phyloP scores from a whole-genome alignment of 2,113 vertebrate species.

The Brachyhypopomus gauderio region DNA sequence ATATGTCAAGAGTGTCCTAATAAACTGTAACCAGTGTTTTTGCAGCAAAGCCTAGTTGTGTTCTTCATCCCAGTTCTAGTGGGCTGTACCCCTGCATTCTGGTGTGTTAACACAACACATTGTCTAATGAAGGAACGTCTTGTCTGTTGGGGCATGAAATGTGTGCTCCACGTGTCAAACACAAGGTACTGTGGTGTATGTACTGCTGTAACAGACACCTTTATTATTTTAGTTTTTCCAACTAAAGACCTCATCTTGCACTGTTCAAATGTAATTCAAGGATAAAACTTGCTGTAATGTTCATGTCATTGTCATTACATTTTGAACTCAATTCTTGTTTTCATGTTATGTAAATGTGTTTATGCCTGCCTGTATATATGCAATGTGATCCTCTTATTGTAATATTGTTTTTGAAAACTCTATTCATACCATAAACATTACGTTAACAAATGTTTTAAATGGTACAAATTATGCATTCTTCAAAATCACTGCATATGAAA shows the following conservation, averaged over 20 bases:
- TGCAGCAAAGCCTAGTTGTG: not conserved
- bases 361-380: not conserved
- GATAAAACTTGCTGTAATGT: not conserved
- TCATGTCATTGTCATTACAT: not conserved
- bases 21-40: not conserved
- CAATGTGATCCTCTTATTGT: not conserved
- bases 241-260: slow-evolving; percentile 23
- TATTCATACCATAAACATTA: slow-evolving; percentile 11
- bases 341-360: not conserved
- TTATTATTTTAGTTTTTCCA: not conserved
- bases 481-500: slow-evolving; percentile 26
- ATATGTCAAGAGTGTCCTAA: not conserved
- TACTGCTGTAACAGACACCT: not conserved
- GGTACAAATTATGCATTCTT: slow-evolving; percentile 33
- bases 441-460: slow-evolving; percentile 5
- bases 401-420: slow-evolving; percentile 3
- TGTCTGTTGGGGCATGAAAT: not conserved
- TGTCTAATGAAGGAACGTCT: not conserved
- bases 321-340: slow-evolving; percentile 13
- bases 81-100: not conserved
- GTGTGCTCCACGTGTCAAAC: not conserved
- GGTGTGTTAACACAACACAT: not conserved
- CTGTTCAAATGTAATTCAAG: slow-evolving; percentile 11
- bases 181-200: not conserved
- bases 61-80: not conserved